Conservation (phyloP, 2,113 vertebrate species). For the Oophaga pumilio region DNA sequence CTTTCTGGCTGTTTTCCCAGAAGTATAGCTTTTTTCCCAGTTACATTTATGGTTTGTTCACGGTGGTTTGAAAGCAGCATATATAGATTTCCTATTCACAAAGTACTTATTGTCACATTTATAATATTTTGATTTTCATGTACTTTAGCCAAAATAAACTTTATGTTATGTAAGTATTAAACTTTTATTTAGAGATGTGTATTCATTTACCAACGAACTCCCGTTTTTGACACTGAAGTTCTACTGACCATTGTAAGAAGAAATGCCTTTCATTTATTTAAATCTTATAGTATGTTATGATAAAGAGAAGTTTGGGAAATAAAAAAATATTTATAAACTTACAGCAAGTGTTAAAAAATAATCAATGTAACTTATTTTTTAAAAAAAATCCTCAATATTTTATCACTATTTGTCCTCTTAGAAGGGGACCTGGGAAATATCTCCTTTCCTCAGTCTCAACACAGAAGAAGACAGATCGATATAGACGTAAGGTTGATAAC, state of each 20-base stretch:
- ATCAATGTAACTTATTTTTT: no score
- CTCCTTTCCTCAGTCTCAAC: no score
- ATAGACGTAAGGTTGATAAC: no score
- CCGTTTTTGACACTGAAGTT: not conserved
- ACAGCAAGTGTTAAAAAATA: no score
- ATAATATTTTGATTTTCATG: conserved; percentile 18
- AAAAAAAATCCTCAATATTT: no score
- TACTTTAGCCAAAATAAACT: conserved; percentile 27
- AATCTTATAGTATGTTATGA: not conserved
- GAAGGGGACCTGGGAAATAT: no score
- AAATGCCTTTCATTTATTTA: not conserved
- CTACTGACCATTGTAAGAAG: not conserved
- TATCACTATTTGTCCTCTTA: no score
- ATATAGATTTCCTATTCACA: conserved; percentile 39
- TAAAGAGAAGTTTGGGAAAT: not conserved
- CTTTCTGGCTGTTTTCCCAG: conserved; percentile 40
- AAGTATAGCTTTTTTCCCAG: conserved; percentile 34
- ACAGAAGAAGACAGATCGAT: no score
- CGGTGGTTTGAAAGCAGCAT: conserved; percentile 9
- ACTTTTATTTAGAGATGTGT: not conserved
- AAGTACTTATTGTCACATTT: conserved; percentile 23
- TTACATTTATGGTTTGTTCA: conserved; percentile 40
- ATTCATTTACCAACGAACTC: not conserved
- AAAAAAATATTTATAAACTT: no score
- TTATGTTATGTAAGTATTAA: conserved; percentile 21